Base-by-base conservation (phyloP, 2,888 invertebrate genomes). In the Disparrhopalites patrizii region DNA sequence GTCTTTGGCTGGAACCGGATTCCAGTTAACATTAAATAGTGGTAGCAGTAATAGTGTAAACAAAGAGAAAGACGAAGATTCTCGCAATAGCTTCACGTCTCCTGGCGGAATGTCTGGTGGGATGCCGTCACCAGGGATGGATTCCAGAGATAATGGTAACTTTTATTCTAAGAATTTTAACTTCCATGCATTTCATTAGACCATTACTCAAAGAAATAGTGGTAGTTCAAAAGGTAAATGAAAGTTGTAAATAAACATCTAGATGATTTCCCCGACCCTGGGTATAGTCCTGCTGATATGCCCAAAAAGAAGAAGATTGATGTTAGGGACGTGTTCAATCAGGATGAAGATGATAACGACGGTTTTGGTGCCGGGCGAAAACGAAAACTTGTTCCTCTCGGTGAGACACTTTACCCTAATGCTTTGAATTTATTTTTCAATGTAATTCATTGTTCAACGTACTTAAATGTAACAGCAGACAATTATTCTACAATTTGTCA, bases 301-400 rank as follows among this genome's bases (percentile, higher is more conserved):
- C 72, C 73, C 31, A 77, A 76, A 70, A 86, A 88, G 76, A 90
- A 88, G 80, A 90, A 89, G 78, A 82, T 90, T 68, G 89, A 89
- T 72, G 86, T 92, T 0, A 87, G 89, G 72, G 90, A 90, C 77
- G 91, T 92, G 3, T 93, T 93, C 78, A 91, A 90, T 80, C 89
- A 88, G 67, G 91, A 91, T 74, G 89, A 77, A 54, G 76, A 89
- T 73, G 84, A 83, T 69, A 87, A 87, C 65, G 81, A 79, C 67
- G 79, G 77, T 65, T 79, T 81, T 56, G 79, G 81, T 66, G 77
- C 79, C 36, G 80, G 81, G 63, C 89, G 88, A 78, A 89, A 88
- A 80, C 83, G 91, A 73, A 91, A 90, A 82, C 81, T 91, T 75
- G 87, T 89, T 78, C 89, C 89, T 75, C 81, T 89, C 77, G 88